A percentile compares a stretch with the other conserved stretches of the same genome.
Evolutionary conservation across 1,140 invertebrate genomes (phyloP).

Genomic region (Pogonomyrmex barbatus): DNA sequence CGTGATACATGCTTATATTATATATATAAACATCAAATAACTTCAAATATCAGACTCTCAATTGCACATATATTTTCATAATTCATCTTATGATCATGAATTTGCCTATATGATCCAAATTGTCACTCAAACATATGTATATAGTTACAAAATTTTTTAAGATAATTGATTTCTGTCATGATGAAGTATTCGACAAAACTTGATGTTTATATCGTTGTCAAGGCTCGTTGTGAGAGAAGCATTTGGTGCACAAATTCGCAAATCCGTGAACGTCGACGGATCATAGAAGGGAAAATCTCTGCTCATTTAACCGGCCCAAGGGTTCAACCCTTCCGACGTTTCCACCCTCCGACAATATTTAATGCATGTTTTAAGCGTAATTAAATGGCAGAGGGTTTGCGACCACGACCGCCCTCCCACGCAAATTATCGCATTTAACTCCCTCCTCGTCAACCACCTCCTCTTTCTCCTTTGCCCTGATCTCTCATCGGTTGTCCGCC

Average conservation of each 20-base stretch:
- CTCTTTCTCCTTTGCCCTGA: constrained; percentile 38
- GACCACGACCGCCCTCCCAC: constrained; percentile 80
- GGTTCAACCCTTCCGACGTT: constrained; percentile 82
- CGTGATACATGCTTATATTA: too few species aligned
- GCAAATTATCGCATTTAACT: constrained; percentile 83
- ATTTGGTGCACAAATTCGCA: constrained; percentile 57
- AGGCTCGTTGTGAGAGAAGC: constrained; percentile 19
- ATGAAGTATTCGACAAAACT: constrained; percentile 16
- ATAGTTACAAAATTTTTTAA: not conserved
- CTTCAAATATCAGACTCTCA: too few species aligned
- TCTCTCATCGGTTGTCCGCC: constrained; percentile 25
- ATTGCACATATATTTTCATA: too few species aligned
- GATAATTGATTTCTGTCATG: constrained; percentile 26
- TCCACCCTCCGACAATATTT: constrained; percentile 83
- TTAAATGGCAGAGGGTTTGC: constrained; percentile 83
- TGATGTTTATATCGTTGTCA: constrained; percentile 2
- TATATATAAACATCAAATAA: too few species aligned
- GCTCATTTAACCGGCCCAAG: constrained; percentile 81
- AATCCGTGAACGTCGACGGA: constrained; percentile 61
- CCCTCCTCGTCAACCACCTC: constrained; percentile 70
- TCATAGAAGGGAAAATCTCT: constrained; percentile 78
- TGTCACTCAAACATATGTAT: not conserved
- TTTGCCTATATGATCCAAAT: not conserved
- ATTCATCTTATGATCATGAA: too few species aligned
- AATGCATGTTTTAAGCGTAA: constrained; percentile 84